Evolutionary conservation across 64 coral and sea anemone genomes (phyloP), one percentile per base, ranked within the genome.

Genomic region (Acropora yongei): DNA sequence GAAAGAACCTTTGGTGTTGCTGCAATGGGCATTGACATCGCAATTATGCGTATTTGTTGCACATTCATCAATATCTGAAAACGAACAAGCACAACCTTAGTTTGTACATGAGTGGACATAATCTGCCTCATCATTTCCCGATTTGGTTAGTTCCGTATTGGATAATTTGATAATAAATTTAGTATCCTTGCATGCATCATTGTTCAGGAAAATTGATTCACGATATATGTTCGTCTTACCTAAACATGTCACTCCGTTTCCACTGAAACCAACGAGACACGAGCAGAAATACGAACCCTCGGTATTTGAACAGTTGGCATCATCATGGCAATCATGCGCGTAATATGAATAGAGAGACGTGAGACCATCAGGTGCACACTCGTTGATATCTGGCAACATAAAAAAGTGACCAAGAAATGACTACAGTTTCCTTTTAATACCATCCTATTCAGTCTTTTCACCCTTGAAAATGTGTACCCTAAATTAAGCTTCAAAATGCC

Each of bases 11-110:
- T 89, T 88, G 49, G 92, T 94, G 30, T 94, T 94, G 51, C 44
- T 94, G 55, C 92, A 94, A 11, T 82, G 40, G 47, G 47, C 87
- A 53, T 81, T 71, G 19, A 11, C 49, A 13, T 89, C 68, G 50
- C 92, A 94, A 18, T 77, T 83, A 53, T 94, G 72, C 3, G 79
- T 77, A 55, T 76, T 51, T 8, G 53, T 68, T 19, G 83, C 0
- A 76, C 92, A 94, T 47, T 94, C 92, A 79, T 94, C 72, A 53
- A 83, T 88, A 84, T 94, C 92, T 94, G 72, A 81, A 48, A 18
- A 17, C 0, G 68, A 71, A 49, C 44, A 69, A 69, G 4, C 1
- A 12, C 14, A 7, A 44, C 3, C 11, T 44, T 40, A 39, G 30
- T 30, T 0, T 30, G 30, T 30, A 30, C 30, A 30, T 30, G 30